A percentile compares a stretch with the other conserved stretches of the same genome.
Evolutionary conservation across 35 echinoderm and acorn worm genomes (phyloP).

Genomic region (Chiridota heheva): DNA sequence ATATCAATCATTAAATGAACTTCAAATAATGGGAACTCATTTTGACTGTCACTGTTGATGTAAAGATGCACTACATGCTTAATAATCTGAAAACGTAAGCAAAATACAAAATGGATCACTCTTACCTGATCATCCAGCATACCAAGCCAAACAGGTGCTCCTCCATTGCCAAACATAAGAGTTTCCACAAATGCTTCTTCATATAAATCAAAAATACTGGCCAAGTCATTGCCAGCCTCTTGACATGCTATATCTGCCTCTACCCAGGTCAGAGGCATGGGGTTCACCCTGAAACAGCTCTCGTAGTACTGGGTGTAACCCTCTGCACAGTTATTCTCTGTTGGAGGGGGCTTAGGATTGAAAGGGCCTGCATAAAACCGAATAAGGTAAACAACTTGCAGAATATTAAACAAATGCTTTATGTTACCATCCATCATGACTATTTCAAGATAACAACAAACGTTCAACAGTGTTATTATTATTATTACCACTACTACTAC

Average conservation of each 20-base stretch:
- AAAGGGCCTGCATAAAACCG: slow-evolving; percentile 16
- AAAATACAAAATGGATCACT: not conserved
- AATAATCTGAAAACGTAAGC: not conserved
- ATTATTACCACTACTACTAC: too few relatives aligned
- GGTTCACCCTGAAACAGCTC: slow-evolving; percentile 58
- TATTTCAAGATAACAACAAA: too few relatives aligned
- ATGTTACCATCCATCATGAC: too few relatives aligned
- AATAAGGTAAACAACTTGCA: too few relatives aligned
- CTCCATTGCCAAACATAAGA: slow-evolving; percentile 18
- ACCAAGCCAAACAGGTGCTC: slow-evolving; percentile 52
- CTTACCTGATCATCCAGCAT: slow-evolving; percentile 48
- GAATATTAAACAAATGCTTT: too few relatives aligned
- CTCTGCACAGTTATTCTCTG: slow-evolving; percentile 27
- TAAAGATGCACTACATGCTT: not conserved
- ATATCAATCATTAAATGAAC: too few relatives aligned
- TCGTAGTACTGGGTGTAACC: slow-evolving; percentile 63
- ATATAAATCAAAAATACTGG: slow-evolving; percentile 68
- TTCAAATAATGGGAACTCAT: too few relatives aligned
- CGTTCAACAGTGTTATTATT: too few relatives aligned
- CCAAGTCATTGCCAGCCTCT: slow-evolving; percentile 33
- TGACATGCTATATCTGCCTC: slow-evolving; percentile 49
- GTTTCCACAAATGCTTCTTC: slow-evolving; percentile 84
- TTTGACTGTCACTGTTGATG: too few relatives aligned
- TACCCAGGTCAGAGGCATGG: slow-evolving; percentile 15
- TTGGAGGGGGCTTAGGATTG: not conserved